Conservation (phyloP, 2,888 invertebrate species). For the Myathropa florea region DNA sequence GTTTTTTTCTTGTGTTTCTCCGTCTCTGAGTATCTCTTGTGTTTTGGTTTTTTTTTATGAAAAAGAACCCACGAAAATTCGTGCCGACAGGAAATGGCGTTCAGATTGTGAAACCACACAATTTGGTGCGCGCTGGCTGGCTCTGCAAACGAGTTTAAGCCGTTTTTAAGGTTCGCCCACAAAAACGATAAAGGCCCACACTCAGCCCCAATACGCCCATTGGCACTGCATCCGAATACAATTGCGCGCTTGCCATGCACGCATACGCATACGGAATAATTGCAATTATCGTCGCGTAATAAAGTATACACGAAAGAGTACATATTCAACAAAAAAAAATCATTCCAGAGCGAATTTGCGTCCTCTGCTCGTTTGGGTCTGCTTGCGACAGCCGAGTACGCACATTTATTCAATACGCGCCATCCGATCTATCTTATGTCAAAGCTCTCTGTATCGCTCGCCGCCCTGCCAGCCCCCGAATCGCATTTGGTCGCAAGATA, state of each 20-base stretch:
- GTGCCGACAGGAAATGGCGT: constrained; percentile 69
- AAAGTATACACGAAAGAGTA: constrained; percentile 25
- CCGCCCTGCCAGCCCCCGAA: background rate
- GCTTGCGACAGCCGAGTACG: constrained; percentile 48
- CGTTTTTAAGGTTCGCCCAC: constrained; percentile 64
- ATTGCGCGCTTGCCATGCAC: constrained; percentile 32
- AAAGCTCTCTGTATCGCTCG: constrained; percentile 37
- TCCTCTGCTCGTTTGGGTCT: constrained; percentile 36
- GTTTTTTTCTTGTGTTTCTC: background rate
- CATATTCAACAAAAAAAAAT: constrained; percentile 47
- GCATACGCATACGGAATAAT: constrained; percentile 67
- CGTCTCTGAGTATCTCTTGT: background rate
- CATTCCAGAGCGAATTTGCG: constrained; percentile 58
- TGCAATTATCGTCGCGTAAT: constrained; percentile 70
- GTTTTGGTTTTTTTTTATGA: background rate
- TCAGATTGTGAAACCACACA: constrained; percentile 65
- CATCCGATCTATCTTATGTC: constrained; percentile 66
- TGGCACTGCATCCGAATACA: constrained; percentile 54
- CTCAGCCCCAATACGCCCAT: constrained; percentile 70
- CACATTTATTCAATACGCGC: constrained; percentile 68
- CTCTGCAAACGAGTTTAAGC: constrained; percentile 44
- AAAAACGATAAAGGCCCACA: constrained; percentile 71
- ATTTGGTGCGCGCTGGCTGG: constrained; percentile 58
- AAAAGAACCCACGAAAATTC: constrained; percentile 63
- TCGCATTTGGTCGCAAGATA: background rate